A percentile compares a stretch with the other conserved stretches of the same genome.
These are phyloP conservation scores for Drosophila oshimai DNA, from an alignment of 1,140 invertebrate genomes.

Conservation along the genomic window DNA sequence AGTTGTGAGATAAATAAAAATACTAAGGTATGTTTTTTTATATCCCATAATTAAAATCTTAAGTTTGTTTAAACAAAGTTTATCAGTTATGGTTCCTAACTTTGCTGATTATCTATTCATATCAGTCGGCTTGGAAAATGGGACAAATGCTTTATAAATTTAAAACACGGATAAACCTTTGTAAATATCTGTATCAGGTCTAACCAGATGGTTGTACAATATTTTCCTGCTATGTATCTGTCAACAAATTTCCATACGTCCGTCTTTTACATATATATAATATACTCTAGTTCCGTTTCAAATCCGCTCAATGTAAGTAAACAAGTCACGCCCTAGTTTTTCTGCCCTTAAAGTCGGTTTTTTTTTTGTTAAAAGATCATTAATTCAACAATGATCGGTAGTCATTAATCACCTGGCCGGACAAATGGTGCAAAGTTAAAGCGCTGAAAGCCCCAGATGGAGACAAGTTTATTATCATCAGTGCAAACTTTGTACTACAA, in stretches of 20 bases:
- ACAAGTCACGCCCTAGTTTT: constrained; percentile 2
- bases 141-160: not conserved
- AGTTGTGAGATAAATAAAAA: not conserved
- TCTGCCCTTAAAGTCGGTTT: constrained; percentile 8
- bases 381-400: not conserved
- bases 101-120: not conserved
- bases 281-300: constrained; percentile 4
- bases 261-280: not conserved
- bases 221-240: not conserved
- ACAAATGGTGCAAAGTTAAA: constrained; percentile 11
- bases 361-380: constrained; percentile 1
- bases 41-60: not conserved
- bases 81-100: not conserved
- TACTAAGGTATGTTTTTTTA: not conserved
- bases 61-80: not conserved
- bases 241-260: not conserved
- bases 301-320: not conserved
- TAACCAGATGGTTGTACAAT: not conserved
- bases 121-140: not conserved
- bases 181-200: not conserved
- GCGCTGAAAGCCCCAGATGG: constrained; percentile 22
- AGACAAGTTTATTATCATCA: constrained; percentile 27
- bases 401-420: constrained; percentile 13
- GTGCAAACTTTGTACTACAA: too few species aligned
- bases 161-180: not conserved